These are phyloP conservation scores for Oryzias javanicus DNA, from an alignment of 2,113 vertebrate genomes.

Conservation along the genomic window DNA sequence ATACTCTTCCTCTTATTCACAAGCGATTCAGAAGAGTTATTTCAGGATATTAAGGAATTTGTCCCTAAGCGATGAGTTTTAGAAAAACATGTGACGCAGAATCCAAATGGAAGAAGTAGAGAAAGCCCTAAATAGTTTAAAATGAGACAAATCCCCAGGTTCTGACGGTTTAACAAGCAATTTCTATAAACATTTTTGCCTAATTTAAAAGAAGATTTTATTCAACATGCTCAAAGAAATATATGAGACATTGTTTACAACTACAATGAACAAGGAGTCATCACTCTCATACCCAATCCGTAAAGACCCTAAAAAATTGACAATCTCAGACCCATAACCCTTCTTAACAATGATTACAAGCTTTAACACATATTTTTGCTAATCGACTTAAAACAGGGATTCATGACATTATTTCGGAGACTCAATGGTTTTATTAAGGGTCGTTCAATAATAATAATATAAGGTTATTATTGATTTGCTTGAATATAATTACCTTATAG, in stretches of 20 bases:
- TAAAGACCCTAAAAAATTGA: too few species aligned
- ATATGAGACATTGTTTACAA: neutral
- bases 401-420: too few species aligned
- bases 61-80: neutral
- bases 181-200: neutral
- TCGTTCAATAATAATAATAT: too few species aligned
- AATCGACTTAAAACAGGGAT: too few species aligned
- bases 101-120: neutral
- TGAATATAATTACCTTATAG: too few species aligned
- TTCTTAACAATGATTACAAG: constrained; percentile 2
- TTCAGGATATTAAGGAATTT: neutral
- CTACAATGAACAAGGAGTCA: neutral
- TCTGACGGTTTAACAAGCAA: neutral
- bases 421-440: too few species aligned
- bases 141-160: neutral
- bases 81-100: neutral
- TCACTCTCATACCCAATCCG: neutral
- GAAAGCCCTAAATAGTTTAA: neutral
- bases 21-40: neutral
- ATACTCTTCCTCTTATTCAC: neutral
- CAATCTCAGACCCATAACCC: neutral
- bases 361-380: neutral
- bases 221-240: neutral
- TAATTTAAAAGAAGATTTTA: neutral
- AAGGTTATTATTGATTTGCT: too few species aligned